A percentile compares a stretch with the other conserved stretches of the same genome.
Evolutionary conservation across 2,113 vertebrate species (phyloP).

Genomic region (Notothenia coriiceps): DNA sequence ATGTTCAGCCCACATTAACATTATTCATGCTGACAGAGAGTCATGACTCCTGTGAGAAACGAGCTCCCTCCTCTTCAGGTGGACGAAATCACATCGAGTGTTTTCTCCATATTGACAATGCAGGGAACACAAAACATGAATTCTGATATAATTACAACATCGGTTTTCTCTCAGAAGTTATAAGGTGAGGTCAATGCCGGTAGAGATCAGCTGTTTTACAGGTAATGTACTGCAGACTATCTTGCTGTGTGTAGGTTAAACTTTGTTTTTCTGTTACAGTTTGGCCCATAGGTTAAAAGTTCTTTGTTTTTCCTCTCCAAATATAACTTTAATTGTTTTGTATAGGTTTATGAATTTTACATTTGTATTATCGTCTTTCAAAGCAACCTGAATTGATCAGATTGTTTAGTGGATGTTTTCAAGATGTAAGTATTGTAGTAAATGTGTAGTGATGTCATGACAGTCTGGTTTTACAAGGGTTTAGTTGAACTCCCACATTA

Average conservation of each 20-base stretch:
- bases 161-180: neutral
- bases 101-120: neutral
- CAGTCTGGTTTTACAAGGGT: neutral
- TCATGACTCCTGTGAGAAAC: slow-evolving; percentile 19
- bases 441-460: neutral
- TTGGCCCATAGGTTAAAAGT: neutral
- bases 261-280: neutral
- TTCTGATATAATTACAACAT: neutral
- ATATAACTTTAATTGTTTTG: too few relatives aligned
- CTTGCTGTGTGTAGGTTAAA: neutral
- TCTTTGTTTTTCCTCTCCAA: neutral
- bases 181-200: neutral
- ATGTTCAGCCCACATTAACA: slow-evolving; percentile 31
- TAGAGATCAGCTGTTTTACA: neutral
- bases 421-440: neutral
- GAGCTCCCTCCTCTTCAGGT: slow-evolving; percentile 43
- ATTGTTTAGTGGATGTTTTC: neutral
- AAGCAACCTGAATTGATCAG: neutral
- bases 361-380: neutral
- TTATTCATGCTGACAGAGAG: slow-evolving; percentile 55
- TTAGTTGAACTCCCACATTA: too few relatives aligned
- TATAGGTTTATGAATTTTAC: neutral
- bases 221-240: neutral
- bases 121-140: neutral
- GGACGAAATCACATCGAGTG: neutral